Base-by-base conservation (phyloP, 2,888 invertebrate genomes). In the Drosophila tanythrix region DNA sequence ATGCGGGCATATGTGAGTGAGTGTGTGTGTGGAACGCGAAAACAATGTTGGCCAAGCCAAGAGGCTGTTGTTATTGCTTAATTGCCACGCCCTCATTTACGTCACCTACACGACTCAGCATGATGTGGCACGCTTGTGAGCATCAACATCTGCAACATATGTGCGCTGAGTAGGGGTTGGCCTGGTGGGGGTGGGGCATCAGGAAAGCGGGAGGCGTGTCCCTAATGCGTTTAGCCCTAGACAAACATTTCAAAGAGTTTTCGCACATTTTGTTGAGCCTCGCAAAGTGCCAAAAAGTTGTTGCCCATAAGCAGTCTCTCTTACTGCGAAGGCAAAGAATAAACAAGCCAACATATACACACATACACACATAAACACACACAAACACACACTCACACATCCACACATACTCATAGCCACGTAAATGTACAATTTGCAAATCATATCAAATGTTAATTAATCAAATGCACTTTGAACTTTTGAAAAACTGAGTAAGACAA, bases 81-180 rank as follows among this genome's bases (percentile, higher is more conserved):
- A 86, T 84, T 84, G 81, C 74, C 84, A 85, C 79, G 76, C 84
- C 80, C 72, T 27, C 57, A 21, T 61, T 64, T 50, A 52, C 64
- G 59, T 53, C 52, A 72, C 73, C 76, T 76, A 69, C 76, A 70
- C 36, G 13, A 51, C 51, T 40, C 48, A 53, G 65, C 63, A 62
- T 63, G 48, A 70, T 50, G 70, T 46, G 56, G 61, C 76, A 79
- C 71, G 86, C 86, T 85, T 82, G 88, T 85, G 86, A 74, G 86
- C 81, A 73, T 83, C 21, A 21, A 79, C 86, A 81, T 65, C 72
- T 77, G 73, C 66, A 55, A 56, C 52, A 57, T 50, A 68, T 53
- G 36, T 52, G 31, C 33, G 31, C 55, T 52, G 46, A 55, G 29
- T 15, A 21, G 35, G 35, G 21, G 46, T 46, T 21, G 21, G 21